A percentile compares a stretch with the other conserved stretches of the same genome.
Conservation (phyloP, 1,140 invertebrate genomes). For the Lethocerus indicus region DNA sequence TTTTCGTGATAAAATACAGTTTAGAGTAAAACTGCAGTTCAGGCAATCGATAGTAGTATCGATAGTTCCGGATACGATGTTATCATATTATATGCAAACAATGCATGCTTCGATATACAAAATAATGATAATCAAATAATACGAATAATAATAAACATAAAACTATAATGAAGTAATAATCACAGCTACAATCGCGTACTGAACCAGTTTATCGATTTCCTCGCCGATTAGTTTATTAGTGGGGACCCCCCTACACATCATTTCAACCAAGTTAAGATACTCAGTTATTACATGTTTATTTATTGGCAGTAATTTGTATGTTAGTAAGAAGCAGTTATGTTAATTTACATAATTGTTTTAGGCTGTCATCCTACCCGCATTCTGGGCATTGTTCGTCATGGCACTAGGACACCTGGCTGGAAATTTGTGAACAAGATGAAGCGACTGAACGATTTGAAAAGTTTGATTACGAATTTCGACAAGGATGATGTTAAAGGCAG, state of each 20-base stretch:
- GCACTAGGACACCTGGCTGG: slow-evolving; percentile 41
- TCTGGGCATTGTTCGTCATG: slow-evolving; percentile 48
- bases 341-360: slow-evolving; percentile 19
- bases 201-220: not conserved
- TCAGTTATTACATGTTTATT: not conserved
- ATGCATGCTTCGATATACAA: no score
- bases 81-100: no score
- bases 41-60: no score
- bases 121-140: no score
- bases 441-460: slow-evolving; percentile 27
- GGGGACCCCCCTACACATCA: not conserved
- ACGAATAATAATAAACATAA: no score
- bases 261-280: not conserved
- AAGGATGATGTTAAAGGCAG: slow-evolving; percentile 20
- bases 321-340: not conserved
- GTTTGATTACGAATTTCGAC: slow-evolving; percentile 29
- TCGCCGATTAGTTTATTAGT: not conserved
- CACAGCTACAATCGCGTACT: not conserved
- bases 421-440: slow-evolving; percentile 32
- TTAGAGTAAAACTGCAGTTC: not conserved
- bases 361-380: slow-evolving; percentile 40
- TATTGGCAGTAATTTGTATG: not conserved
- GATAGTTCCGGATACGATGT: no score
- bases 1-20: not conserved
- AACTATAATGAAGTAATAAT: no score